Conservation (phyloP, 2,888 invertebrate species). For the Nowickia ferox region DNA sequence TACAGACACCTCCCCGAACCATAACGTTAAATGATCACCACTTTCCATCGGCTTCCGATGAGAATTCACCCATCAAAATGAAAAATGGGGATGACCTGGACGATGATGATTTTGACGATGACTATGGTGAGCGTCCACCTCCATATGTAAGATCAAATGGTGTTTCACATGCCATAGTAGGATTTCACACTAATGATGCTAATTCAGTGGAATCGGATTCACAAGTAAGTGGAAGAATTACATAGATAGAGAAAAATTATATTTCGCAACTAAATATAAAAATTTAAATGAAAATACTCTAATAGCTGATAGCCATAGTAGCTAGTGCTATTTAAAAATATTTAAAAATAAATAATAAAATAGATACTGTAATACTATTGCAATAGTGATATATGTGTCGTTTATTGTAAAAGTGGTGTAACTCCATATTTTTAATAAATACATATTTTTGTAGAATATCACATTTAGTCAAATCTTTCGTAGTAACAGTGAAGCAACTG, state of each 20-base stretch:
- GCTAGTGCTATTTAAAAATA: too few relatives aligned
- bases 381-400: too few relatives aligned
- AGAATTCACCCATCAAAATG: slow-evolving; percentile 78
- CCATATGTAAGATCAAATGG: slow-evolving; percentile 80
- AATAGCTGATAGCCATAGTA: too few relatives aligned
- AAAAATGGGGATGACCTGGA: slow-evolving; percentile 70
- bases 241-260: not conserved
- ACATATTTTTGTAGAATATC: too few relatives aligned
- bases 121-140: slow-evolving; percentile 77
- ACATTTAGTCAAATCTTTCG: too few relatives aligned
- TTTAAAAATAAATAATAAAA: too few relatives aligned
- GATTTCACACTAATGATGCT: slow-evolving; percentile 79
- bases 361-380: not conserved
- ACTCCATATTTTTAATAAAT: too few relatives aligned
- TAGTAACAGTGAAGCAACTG: too few relatives aligned
- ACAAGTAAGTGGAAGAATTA: slow-evolving; percentile 74
- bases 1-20: slow-evolving; percentile 94
- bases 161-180: slow-evolving; percentile 75
- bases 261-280: too few relatives aligned
- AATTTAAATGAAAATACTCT: too few relatives aligned
- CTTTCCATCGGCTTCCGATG: slow-evolving; percentile 88
- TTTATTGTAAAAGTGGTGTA: too few relatives aligned
- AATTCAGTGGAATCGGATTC: slow-evolving; percentile 82
- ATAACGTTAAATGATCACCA: slow-evolving; percentile 94
- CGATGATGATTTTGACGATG: slow-evolving; percentile 77